Base-by-base conservation (phyloP, 2,113 vertebrate genomes). In the Pionites leucogaster region DNA sequence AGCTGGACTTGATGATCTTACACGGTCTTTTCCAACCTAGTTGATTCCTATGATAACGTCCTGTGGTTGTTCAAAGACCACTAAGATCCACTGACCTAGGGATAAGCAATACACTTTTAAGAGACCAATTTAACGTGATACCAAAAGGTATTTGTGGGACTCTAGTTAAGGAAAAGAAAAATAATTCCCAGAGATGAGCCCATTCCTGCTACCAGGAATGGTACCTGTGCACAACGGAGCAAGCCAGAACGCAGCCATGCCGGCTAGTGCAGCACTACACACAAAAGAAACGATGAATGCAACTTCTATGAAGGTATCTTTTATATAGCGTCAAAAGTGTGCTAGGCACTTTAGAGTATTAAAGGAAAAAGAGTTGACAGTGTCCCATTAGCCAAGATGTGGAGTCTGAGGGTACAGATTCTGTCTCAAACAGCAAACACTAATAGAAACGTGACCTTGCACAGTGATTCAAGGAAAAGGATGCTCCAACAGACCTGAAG, bases 331-430 rank as follows among this genome's bases (percentile, higher is more conserved):
- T 96, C 94, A 93, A 80, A 93, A 97, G 93, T 94, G 95, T 97
- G 96, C 94, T 94, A 97, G 97, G 96, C 97, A 97, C 97, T 97
- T 97, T 88, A 96, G 94, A 96, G 96, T 93, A 96, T 96, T 80
- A 79, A 78, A 91, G 94, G 84, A 95, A 96, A 95, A 93, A 90
- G 15, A 90, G 93, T 64, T 79, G 96, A 96, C 96, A 95, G 96
- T 95, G 95, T 97, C 96, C 96, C 93, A 76, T 76, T 20, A 91
- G 91, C 63, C 96, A 76, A 60, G 77, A 86, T 37, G 83, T 16
- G 47, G 88, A 87, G 88, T 53, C 28, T 20, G 93, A 92, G 93
- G 96, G 96, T 89, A 95, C 83, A 82, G 96, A 94, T 59, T 95
- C 82, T 89, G 90, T 91, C 88, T 94, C 76, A 7, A 94, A 96